phyloP scores from a whole-genome alignment of 64 coral and sea anemone genomes.

The Dendrophyllia cribrosa region DNA sequence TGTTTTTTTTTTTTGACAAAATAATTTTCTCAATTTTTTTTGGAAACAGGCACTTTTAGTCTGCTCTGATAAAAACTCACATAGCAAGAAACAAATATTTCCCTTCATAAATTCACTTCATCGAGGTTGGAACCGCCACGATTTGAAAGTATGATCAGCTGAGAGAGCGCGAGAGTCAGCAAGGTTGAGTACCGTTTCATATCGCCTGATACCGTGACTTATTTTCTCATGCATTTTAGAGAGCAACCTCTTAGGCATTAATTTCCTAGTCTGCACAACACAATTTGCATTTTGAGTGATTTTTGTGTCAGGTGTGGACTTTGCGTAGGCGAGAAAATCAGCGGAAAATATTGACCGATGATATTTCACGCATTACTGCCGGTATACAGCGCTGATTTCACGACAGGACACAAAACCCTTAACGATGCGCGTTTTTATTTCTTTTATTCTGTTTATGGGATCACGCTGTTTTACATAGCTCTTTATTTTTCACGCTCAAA shows the following conservation, averaged over 20 bases:
- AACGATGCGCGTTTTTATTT: background rate
- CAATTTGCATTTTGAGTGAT: constrained; percentile 36
- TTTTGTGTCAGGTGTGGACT: background rate
- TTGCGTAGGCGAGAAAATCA: constrained; percentile 56
- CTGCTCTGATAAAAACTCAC: background rate
- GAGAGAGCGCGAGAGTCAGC: background rate
- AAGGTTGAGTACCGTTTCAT: background rate
- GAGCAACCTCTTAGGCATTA: constrained; percentile 23
- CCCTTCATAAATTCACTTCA: background rate
- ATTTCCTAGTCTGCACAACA: constrained; percentile 18
- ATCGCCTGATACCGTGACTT: background rate
- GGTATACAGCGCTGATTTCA: background rate
- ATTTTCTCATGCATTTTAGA: constrained; percentile 7
- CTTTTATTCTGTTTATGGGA: background rate
- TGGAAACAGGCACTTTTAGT: no score
- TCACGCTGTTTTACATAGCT: background rate
- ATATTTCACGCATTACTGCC: background rate
- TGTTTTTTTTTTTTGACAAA: no score
- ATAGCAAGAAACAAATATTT: background rate
- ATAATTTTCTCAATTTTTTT: no score
- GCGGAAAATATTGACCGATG: background rate
- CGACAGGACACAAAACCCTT: background rate
- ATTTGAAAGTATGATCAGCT: background rate
- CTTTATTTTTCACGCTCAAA: background rate
- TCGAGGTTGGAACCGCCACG: background rate